These are phyloP conservation scores for Nephrocerus scutellatus DNA, from an alignment of 2,888 invertebrate species.

Conservation along the genomic window DNA sequence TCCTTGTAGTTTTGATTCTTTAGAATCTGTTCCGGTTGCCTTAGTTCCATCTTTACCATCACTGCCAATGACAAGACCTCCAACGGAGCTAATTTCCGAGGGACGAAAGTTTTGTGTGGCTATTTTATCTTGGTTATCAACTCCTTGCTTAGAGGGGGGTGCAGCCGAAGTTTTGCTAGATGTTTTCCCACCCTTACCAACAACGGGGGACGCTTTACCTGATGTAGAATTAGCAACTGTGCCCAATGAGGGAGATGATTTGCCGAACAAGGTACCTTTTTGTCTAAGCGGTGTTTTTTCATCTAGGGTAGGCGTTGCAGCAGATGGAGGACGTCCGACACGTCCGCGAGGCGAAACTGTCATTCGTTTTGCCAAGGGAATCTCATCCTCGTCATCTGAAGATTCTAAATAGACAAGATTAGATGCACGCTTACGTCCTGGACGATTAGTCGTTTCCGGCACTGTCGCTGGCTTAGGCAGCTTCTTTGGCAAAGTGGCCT, in stretches of 20 bases:
- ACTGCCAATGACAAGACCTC: constrained; percentile 62
- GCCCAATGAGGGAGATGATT: constrained; percentile 1
- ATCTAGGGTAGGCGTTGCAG: constrained; percentile 3
- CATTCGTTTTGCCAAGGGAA: constrained; percentile 49
- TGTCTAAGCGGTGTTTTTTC: constrained; percentile 7
- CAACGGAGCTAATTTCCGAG: constrained; percentile 65
- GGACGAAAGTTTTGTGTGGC: constrained; percentile 51
- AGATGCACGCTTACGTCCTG: constrained; percentile 30
- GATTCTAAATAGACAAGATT: constrained; percentile 42
- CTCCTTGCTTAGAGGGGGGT: constrained; percentile 13
- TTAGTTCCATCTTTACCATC: constrained; percentile 53
- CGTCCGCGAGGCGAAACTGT: constrained; percentile 31
- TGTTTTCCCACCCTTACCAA: constrained; percentile 20
- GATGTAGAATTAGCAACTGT: constrained; percentile 14
- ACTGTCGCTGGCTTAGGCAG: constrained; percentile 25
- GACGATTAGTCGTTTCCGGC: constrained; percentile 19
- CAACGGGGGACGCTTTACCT: constrained; percentile 28
- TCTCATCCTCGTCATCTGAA: constrained; percentile 47
- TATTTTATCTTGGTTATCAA: constrained; percentile 14
- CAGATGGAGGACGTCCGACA: constrained; percentile 13
- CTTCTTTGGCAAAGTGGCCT: constrained; percentile 40
- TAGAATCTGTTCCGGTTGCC: constrained; percentile 61
- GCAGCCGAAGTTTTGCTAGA: constrained; percentile 8
- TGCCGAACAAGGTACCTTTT: constrained; percentile 8
- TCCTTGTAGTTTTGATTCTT: constrained; percentile 66